Percentiles rank a stretch among this genome's conserved stretches.
Conservation (phyloP, 2,888 invertebrate species). For the Choreutis nemorana region DNA sequence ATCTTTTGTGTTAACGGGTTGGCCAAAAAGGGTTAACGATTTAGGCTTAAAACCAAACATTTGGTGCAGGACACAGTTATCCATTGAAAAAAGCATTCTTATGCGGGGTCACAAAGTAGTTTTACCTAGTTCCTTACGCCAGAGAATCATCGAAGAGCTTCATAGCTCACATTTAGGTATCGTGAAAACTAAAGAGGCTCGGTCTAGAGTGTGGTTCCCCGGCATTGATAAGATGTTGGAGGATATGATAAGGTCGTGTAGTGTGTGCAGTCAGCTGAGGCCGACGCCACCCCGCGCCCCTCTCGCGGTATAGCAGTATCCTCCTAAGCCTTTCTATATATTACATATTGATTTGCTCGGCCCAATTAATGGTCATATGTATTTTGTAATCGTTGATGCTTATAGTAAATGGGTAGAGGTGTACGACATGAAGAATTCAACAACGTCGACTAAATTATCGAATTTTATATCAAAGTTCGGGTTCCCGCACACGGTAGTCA, state of each 20-base stretch:
- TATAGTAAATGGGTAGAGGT: slow-evolving; percentile 15
- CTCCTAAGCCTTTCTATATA: slow-evolving; percentile 11
- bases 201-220: slow-evolving; percentile 1
- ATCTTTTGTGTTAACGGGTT: too few relatives aligned
- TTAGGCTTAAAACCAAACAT: too few relatives aligned
- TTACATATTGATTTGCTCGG: slow-evolving; percentile 16
- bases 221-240: neutral
- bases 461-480: slow-evolving; percentile 12
- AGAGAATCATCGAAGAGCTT: too few relatives aligned
- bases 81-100: slow-evolving; percentile 1
- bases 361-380: slow-evolving; percentile 10
- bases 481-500: slow-evolving; percentile 11
- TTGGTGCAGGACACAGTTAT: slow-evolving; percentile 2
- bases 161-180: too few relatives aligned
- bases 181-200: slow-evolving; percentile 2
- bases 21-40: too few relatives aligned
- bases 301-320: slow-evolving; percentile 11
- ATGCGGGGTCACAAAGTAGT: slow-evolving; percentile 3
- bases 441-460: slow-evolving; percentile 8
- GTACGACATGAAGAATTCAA: slow-evolving; percentile 10
- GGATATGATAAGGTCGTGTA: neutral
- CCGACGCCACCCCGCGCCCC: slow-evolving; percentile 11
- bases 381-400: slow-evolving; percentile 13
- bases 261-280: slow-evolving; percentile 3
- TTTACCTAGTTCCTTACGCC: neutral